Evolutionary conservation across 2,888 invertebrate species (phyloP), one percentile per base, ranked within the genome.

Genomic region (Aleiodes leptofemur): DNA sequence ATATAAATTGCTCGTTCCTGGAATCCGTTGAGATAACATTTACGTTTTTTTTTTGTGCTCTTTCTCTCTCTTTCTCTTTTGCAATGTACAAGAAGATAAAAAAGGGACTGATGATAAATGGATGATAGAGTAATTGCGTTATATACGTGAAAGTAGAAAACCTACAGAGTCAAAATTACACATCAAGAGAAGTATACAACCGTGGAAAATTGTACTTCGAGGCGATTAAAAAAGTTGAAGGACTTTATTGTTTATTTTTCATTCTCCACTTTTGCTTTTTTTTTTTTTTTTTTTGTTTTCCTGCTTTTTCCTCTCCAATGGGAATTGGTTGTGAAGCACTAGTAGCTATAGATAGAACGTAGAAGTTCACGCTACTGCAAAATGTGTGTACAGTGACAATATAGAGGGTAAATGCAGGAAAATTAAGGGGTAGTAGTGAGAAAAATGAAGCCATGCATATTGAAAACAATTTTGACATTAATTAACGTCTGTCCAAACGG

Each of bases 381-480:
- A 51, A 69, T 50, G 53, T 53, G 34, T 56, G 53, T 29, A 69
- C 23, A 43, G 56, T 69, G 56, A 55, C 53, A 69, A 69, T 48
- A 38, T 48, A 38, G 38, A 55, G 14, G 43, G 34, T 14, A 50
- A 68, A 13, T 43, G 66, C 5, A 29, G 23, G 5, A 64, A 48
- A 31, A n/a, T 31, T 6, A n/a, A 16, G 16, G 64, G 64, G 43
- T n/a, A n/a, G 14, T 7, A 29, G 43, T 16, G 43, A 16, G 14
- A 16, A 43, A 43, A 9, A 75, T 61, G 74, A 76, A 76, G 76
- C 78, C 76, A 76, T 77, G 76, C 69, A 77, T 78, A 48, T 57
- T 71, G 74, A 76, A 77, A 79, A 78, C 75, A 77, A 73, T 74
- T 78, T 77, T 73, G 79, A 80, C 77, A 79, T 78, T 80, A 81